A percentile compares a stretch with the other conserved stretches of the same genome.
phyloP scores from a whole-genome alignment of 2,113 vertebrate species.

The Zosterops japonicus region DNA sequence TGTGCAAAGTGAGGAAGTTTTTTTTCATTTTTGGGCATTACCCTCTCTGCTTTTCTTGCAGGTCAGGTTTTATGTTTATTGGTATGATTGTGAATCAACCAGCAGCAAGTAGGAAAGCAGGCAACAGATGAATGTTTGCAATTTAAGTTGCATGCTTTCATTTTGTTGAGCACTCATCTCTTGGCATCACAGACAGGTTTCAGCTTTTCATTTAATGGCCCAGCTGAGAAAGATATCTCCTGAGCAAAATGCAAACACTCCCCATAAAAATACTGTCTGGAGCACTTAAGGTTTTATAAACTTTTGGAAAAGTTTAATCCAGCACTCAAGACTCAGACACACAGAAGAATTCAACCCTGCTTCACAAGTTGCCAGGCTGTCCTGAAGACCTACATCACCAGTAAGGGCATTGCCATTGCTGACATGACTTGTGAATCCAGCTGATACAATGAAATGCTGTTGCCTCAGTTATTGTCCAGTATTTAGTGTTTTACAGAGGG shows the following conservation, averaged over 20 bases:
- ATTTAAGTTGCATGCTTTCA: not conserved
- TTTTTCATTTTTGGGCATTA: not conserved
- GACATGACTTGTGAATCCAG: not conserved
- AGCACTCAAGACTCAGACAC: not conserved
- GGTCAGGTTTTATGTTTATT: not conserved
- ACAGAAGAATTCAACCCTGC: not conserved
- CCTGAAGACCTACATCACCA: not conserved
- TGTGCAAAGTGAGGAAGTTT: not conserved
- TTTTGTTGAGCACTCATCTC: not conserved
- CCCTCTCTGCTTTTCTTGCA: not conserved
- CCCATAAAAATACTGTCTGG: not conserved
- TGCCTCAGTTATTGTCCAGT: not conserved
- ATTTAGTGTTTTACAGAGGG: not conserved
- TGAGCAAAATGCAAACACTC: not conserved
- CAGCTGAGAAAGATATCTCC: not conserved
- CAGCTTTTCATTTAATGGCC: not conserved
- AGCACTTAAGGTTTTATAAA: not conserved
- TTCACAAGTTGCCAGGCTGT: not conserved
- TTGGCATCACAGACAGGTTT: not conserved
- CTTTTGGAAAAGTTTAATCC: not conserved
- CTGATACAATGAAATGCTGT: not conserved
- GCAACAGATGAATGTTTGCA: not conserved
- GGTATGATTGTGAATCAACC: not conserved
- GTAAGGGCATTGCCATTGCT: not conserved
- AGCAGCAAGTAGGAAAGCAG: not conserved